Evolutionary conservation across 2,113 vertebrate genomes (phyloP).

Genomic region (Anas platyrhynchos): DNA sequence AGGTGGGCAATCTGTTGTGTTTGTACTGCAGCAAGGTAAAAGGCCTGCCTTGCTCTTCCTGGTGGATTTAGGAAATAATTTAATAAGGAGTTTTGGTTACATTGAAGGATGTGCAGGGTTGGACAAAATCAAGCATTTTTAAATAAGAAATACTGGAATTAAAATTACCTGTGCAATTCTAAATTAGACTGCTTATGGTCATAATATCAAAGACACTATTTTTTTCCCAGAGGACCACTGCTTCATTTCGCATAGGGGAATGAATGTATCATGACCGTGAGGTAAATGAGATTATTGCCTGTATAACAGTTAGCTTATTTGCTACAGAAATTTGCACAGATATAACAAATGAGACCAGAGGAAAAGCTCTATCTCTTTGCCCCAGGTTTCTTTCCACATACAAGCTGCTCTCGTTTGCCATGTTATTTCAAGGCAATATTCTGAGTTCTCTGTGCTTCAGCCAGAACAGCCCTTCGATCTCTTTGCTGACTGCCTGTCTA

Average conservation of each 20-base stretch:
- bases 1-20: background rate
- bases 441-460: background rate
- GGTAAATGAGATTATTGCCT: conserved; percentile 39
- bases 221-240: background rate
- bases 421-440: conserved; percentile 4
- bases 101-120: background rate
- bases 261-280: background rate
- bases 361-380: background rate
- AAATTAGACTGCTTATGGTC: background rate
- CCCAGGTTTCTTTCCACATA: background rate
- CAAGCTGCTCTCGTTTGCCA: background rate
- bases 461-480: background rate
- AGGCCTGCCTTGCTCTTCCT: background rate
- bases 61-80: background rate
- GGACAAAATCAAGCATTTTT: background rate
- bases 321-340: conserved; percentile 15
- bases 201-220: background rate
- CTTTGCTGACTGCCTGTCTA: background rate
- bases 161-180: background rate
- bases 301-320: conserved; percentile 10
- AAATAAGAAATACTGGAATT: background rate
- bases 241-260: background rate
- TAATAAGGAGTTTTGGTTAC: background rate
- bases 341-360: conserved; percentile 28
- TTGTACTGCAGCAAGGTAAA: background rate